Conservation (phyloP, 1,140 invertebrate genomes). For the Hydropsyche tenuis region DNA sequence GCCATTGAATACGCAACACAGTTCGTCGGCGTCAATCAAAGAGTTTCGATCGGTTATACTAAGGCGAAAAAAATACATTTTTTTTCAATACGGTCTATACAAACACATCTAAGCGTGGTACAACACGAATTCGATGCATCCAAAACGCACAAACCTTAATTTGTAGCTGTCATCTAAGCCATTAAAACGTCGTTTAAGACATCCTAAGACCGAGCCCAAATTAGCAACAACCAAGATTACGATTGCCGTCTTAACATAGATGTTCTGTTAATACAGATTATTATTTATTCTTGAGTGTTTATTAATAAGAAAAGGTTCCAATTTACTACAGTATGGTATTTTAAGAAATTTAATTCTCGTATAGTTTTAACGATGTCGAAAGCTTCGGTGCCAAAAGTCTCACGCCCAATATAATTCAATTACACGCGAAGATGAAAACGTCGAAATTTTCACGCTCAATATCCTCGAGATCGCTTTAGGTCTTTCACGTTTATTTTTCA, state of each 20-base stretch:
- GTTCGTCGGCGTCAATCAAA: slow-evolving; percentile 46
- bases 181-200: slow-evolving; percentile 29
- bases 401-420: slow-evolving; percentile 36
- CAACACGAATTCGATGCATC: background rate
- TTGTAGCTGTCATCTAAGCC: slow-evolving; percentile 33
- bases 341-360: slow-evolving; percentile 3
- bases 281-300: background rate
- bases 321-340: background rate
- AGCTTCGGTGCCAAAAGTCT: background rate
- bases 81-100: background rate
- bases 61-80: slow-evolving; percentile 6
- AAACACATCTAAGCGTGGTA: background rate
- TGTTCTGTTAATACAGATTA: background rate
- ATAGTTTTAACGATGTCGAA: too few species aligned
- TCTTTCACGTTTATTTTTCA: background rate
- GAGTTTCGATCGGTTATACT: slow-evolving; percentile 3
- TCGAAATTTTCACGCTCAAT: slow-evolving; percentile 39
- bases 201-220: background rate
- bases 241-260: background rate
- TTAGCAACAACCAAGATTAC: slow-evolving; percentile 1
- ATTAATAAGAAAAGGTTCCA: slow-evolving; percentile 12
- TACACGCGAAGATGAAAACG: slow-evolving; percentile 36
- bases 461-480: slow-evolving; percentile 2
- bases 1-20: slow-evolving; percentile 29
- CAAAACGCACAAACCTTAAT: slow-evolving; percentile 20